phyloP scores from a whole-genome alignment of 2,888 invertebrate species.

The Megastigmus dorsalis region DNA sequence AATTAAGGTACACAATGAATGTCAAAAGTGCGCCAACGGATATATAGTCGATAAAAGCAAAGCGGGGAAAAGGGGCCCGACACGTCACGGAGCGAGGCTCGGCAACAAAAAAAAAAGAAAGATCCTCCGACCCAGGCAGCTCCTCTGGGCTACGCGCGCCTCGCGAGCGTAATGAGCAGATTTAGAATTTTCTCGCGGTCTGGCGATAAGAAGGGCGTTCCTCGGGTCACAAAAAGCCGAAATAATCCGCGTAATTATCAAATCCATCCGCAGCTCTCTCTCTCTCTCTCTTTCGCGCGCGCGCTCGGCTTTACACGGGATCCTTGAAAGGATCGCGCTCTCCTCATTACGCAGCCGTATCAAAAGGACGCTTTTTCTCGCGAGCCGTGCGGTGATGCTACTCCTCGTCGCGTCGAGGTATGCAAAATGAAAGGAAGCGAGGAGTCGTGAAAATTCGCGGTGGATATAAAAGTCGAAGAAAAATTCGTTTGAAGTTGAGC shows the following conservation, averaged over 20 bases:
- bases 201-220: constrained; percentile 67
- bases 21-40: constrained; percentile 43
- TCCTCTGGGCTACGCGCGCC: no score
- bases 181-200: constrained; percentile 73
- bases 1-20: constrained; percentile 62
- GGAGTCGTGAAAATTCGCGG: neutral
- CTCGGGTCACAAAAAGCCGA: constrained; percentile 59
- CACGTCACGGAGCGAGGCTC: no score
- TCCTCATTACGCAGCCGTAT: constrained; percentile 70
- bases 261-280: constrained; percentile 68
- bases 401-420: neutral
- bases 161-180: constrained; percentile 72
- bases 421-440: neutral
- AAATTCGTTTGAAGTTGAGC: constrained; percentile 28
- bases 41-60: neutral
- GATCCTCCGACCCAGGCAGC: constrained; percentile 52
- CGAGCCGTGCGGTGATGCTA: no score
- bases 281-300: no score
- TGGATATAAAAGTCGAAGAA: constrained; percentile 18
- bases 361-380: constrained; percentile 53
- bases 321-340: constrained; percentile 70
- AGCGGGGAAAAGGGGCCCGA: neutral
- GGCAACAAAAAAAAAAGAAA: no score
- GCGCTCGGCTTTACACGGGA: constrained; percentile 54
- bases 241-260: constrained; percentile 74